Evolutionary conservation across 2,888 invertebrate species (phyloP).

Genomic region (Syrphus vitripennis): DNA sequence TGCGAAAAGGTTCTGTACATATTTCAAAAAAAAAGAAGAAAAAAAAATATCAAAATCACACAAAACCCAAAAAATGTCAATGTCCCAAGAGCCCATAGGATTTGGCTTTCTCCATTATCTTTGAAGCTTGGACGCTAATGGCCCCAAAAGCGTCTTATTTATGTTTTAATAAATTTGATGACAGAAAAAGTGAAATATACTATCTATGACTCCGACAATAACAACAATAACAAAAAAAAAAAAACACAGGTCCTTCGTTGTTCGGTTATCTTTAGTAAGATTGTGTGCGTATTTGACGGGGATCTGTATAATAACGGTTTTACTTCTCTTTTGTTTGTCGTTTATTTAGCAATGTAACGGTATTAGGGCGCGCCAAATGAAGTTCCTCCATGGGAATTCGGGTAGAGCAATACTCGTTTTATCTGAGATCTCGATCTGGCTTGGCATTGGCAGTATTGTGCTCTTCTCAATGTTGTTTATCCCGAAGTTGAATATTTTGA

Average conservation of each 20-base stretch:
- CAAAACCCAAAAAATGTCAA: constrained; percentile 27
- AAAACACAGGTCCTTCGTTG: not conserved
- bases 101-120: constrained; percentile 42
- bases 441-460: constrained; percentile 10
- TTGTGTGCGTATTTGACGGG: constrained; percentile 25
- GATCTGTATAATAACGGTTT: constrained; percentile 8
- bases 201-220: not conserved
- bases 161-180: constrained; percentile 71
- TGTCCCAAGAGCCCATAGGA: not conserved
- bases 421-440: constrained; percentile 58
- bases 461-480: constrained; percentile 8
- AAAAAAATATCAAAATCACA: constrained; percentile 54
- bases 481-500: constrained; percentile 47
- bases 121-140: constrained; percentile 61
- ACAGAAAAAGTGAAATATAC: constrained; percentile 68
- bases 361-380: constrained; percentile 14
- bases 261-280: constrained; percentile 27
- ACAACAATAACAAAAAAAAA: not conserved
- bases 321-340: not conserved
- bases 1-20: constrained; percentile 30
- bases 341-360: constrained; percentile 6
- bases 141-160: constrained; percentile 63
- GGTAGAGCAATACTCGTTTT: not conserved
- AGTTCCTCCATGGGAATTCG: not conserved
- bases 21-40: not conserved